Base-by-base conservation (phyloP, 2,888 invertebrate species). In the Thymelicus sylvestris region DNA sequence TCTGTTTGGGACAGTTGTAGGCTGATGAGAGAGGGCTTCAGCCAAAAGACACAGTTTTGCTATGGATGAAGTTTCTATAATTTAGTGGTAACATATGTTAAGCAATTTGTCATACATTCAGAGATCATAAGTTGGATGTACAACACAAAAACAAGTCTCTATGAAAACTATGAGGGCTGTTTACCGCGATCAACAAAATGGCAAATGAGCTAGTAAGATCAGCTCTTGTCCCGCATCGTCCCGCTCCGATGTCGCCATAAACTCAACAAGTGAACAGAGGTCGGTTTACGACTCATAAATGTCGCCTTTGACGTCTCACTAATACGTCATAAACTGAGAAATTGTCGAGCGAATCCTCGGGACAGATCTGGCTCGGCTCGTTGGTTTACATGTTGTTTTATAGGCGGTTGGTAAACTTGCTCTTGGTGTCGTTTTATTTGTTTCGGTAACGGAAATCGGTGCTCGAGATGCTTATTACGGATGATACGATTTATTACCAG, bases 251-350 rank as follows among this genome's bases (percentile, higher is more conserved):
- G 77, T 76, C 72, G 77, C 76, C 81, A 78, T 86, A 86, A 87
- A 88, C 86, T 90, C 91, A 91, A 91, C 91, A 91, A 91, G 91
- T 91, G 91, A 87, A 83, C 88, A 89, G 89, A 89, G 88, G 88
- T 84, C 85, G 84, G 77, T 90, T 91, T 91, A 91, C 84, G 88
- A 86, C 80, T 81, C 83, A 83, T 91, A 91, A 91, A 91, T 81
- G 87, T 88, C 84, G 85, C 85, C 78, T 80, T 80, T 86, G 88
- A 88, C 91, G 84, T 87, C 91, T 91, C 86, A 91, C 90, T 91
- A 89, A 89, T 90, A 89, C 87, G 86, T 90, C 90, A 91, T 91
- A 90, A 90, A 90, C 76, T 81, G 80, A 72, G 74, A 82, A 81
- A 82, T 83, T 77, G 81, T 78, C 74, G 78, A 79, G 78, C 74